phyloP scores from a whole-genome alignment of 30 jellyfish, hydroid and myxozoan species.

The Chironex yamaguchii region DNA sequence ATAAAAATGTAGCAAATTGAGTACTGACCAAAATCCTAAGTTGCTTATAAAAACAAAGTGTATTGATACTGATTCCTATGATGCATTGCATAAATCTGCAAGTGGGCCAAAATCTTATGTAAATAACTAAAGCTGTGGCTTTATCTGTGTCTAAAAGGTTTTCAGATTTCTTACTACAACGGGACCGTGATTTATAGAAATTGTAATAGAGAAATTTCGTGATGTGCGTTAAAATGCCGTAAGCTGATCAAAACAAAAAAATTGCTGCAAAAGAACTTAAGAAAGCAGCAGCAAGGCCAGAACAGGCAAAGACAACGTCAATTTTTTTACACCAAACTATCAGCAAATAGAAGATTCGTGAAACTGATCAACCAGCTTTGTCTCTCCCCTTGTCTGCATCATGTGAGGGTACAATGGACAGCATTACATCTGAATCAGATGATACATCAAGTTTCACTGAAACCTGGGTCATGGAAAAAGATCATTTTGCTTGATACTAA shows the following conservation, averaged over 20 bases:
- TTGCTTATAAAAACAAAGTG: too few relatives aligned
- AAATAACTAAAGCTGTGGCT: too few relatives aligned
- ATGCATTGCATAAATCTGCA: too few relatives aligned
- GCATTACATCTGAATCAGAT: constrained; percentile 29
- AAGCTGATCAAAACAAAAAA: constrained; percentile 60
- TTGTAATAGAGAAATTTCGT: not conserved
- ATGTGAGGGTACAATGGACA: constrained; percentile 19
- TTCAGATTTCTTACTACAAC: too few relatives aligned
- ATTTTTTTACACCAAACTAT: constrained; percentile 9
- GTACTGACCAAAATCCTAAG: too few relatives aligned
- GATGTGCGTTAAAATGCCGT: constrained; percentile 51
- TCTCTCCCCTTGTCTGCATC: constrained; percentile 46
- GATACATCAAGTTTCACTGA: constrained; percentile 36
- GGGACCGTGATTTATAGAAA: too few relatives aligned
- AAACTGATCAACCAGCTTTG: constrained; percentile 60
- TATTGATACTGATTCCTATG: too few relatives aligned
- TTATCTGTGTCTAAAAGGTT: too few relatives aligned
- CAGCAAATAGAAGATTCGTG: constrained; percentile 28
- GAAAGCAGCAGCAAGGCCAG: constrained; percentile 54
- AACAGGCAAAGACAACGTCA: constrained; percentile 23
- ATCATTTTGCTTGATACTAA: constrained; percentile 18
- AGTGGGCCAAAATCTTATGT: too few relatives aligned
- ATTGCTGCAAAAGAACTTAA: constrained; percentile 36
- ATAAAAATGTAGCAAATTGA: too few relatives aligned
- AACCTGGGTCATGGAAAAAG: constrained; percentile 35